Base-by-base conservation (phyloP, 2,113 vertebrate genomes). In the Gymnorhina tibicen region DNA sequence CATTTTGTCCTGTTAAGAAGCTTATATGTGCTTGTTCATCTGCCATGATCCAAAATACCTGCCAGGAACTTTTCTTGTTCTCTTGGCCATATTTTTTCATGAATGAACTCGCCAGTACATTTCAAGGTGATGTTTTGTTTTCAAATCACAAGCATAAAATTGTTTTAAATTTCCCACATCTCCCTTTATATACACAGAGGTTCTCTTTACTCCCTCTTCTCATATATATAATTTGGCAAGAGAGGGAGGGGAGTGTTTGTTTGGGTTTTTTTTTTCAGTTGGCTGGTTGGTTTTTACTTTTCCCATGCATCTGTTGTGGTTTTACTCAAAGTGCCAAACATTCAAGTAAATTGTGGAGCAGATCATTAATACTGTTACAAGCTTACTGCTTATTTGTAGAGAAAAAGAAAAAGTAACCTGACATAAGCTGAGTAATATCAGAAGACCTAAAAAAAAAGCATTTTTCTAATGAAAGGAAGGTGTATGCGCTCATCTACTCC, bases 141-240 rank as follows among this genome's bases (percentile, higher is more conserved):
- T 92, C 58, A 92, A 97, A 91, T 94, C 88, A 92, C 67, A 92
- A 91, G 83, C 79, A 91, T 74, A 77, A 90, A 88, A 83, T 91
- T 85, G 82, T 94, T 93, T 95, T 80, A 83, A 77, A 93, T 88
- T 93, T 96, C 68, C 90, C 78, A 81, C 75, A 80, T 95, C 79
- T 93, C 90, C 44, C 33, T 83, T 93, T 90, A 86, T 17, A 67
- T 52, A 95, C 55, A 88, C n/a, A 84, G 59, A 80, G 42, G 47
- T 72, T 91, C 68, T 44, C 75, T 74, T 77, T 69, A 80, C 72
- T 95, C 88, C 83, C 76, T 92, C 44, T 78, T 81, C 80, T 60
- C 81, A 72, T 52, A 87, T 56, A 95, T 89, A 89, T 68, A 75
- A 78, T 91, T 78, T 74, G 47, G 60, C 69, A 94, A 59, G 28